A percentile compares a stretch with the other conserved stretches of the same genome.
These are phyloP conservation scores for Gymnodraco acuticeps DNA, from an alignment of 2,797 vertebrate genomes.

Conservation along the genomic window DNA sequence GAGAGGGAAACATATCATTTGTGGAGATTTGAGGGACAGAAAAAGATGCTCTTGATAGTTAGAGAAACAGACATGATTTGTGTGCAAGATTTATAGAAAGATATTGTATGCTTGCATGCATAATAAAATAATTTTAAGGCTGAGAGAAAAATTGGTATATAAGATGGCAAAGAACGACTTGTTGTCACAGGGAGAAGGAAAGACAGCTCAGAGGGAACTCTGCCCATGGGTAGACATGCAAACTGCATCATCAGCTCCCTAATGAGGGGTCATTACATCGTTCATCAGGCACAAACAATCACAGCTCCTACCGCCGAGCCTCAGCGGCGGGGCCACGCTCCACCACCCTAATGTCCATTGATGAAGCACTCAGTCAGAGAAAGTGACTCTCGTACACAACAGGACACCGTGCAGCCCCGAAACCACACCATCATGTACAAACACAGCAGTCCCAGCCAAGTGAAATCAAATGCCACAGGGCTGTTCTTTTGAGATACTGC, in stretches of 20 bases:
- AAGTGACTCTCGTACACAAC: constrained; percentile 61
- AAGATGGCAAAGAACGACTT: constrained; percentile 9
- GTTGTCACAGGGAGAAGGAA: constrained; percentile 24
- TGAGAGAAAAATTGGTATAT: constrained; percentile 18
- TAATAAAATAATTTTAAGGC: constrained; percentile 13
- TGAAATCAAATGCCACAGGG: constrained; percentile 66
- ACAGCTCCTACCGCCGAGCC: constrained; percentile 53
- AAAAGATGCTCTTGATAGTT: constrained; percentile 15
- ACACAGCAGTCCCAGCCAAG: constrained; percentile 60
- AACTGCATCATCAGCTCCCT: constrained; percentile 69
- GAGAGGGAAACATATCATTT: constrained; percentile 34
- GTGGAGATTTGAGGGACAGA: constrained; percentile 34
- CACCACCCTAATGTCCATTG: constrained; percentile 72
- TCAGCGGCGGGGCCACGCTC: constrained; percentile 50
- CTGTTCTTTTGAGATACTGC: constrained; percentile 71
- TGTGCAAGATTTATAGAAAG: constrained; percentile 18
- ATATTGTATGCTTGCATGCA: not conserved
- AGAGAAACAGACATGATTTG: constrained; percentile 10
- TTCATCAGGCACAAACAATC: constrained; percentile 72
- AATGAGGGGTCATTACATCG: constrained; percentile 75
- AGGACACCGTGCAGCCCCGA: constrained; percentile 29
- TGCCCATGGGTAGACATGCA: constrained; percentile 59
- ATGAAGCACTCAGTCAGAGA: constrained; percentile 62
- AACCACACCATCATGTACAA: constrained; percentile 50
- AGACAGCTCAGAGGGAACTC: constrained; percentile 45